Conservation (phyloP, 2,888 invertebrate genomes). For the Apodemia zela region DNA sequence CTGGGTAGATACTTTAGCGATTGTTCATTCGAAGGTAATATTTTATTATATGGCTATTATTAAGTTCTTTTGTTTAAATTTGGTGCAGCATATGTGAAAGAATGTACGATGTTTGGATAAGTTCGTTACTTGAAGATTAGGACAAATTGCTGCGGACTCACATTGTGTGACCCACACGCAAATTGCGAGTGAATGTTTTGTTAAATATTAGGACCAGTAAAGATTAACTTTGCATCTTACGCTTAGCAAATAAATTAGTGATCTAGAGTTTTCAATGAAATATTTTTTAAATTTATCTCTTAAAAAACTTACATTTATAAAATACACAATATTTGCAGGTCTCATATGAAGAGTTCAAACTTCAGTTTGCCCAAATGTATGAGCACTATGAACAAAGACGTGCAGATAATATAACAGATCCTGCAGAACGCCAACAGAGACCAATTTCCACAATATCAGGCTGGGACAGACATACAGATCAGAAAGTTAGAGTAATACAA, state of each 20-base stretch:
- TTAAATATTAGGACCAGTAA: too few relatives aligned
- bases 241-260: too few relatives aligned
- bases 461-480: conserved; percentile 85
- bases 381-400: conserved; percentile 96
- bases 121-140: too few relatives aligned
- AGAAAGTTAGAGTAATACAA: conserved; percentile 34
- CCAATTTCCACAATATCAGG: conserved; percentile 98
- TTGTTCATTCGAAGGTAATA: conserved; percentile 97
- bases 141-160: too few relatives aligned
- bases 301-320: not conserved
- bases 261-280: too few relatives aligned
- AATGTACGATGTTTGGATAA: too few relatives aligned
- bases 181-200: too few relatives aligned
- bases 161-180: too few relatives aligned
- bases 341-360: conserved; percentile 98
- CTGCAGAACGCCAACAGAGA: conserved; percentile 93
- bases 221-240: too few relatives aligned
- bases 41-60: not conserved
- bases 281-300: too few relatives aligned
- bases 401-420: conserved; percentile 97
- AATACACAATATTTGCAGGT: conserved; percentile 79
- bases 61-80: too few relatives aligned
- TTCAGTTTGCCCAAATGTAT: conserved; percentile 98
- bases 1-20: conserved; percentile 99
- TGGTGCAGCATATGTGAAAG: too few relatives aligned